A percentile compares a stretch with the other conserved stretches of the same genome.
Conservation (phyloP, 2,113 vertebrate genomes). For the Bos taurus region DNA sequence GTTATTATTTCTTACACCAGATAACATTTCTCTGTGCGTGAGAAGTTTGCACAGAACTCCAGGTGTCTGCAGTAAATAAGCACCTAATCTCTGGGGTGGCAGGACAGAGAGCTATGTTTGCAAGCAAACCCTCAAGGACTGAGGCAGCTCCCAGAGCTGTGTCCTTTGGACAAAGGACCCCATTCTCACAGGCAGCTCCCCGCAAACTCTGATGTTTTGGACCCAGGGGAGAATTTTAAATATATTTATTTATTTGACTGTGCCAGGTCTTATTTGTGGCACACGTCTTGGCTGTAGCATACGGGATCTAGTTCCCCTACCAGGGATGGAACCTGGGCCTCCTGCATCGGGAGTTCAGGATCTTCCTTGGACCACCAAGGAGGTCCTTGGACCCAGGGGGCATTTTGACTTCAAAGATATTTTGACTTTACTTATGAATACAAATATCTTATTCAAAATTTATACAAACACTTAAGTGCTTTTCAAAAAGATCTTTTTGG, state of each 20-base stretch:
- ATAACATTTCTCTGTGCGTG: too few species aligned
- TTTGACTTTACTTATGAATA: background rate
- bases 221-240: background rate
- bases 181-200: too few species aligned
- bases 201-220: background rate
- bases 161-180: too few species aligned
- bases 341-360: background rate
- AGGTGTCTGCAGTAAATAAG: too few species aligned
- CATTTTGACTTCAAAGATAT: background rate
- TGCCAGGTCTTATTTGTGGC: background rate
- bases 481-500: background rate
- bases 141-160: too few species aligned
- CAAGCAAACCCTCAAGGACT: too few species aligned
- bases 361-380: background rate
- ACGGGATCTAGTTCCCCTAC: background rate
- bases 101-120: too few species aligned
- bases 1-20: too few species aligned
- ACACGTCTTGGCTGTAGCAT: background rate
- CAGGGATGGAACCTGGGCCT: background rate
- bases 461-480: background rate
- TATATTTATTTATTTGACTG: background rate
- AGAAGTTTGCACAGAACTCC: too few species aligned
- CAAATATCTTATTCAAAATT: background rate
- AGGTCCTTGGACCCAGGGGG: background rate
- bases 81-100: too few species aligned